These are phyloP conservation scores for Papilio polyxenes DNA, from an alignment of 1,140 invertebrate genomes.

Conservation along the genomic window DNA sequence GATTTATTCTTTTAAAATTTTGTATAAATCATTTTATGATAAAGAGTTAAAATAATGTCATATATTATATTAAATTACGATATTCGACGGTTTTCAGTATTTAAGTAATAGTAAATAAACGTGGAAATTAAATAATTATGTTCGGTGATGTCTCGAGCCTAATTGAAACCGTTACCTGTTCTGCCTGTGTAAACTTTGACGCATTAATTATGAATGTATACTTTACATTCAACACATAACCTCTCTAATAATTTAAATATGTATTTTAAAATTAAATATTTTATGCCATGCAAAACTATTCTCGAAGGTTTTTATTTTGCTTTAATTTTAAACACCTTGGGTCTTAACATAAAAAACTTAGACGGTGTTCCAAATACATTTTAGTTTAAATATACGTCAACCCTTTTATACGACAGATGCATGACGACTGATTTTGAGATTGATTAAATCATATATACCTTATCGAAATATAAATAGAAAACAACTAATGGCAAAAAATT, in stretches of 20 bases:
- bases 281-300: neutral
- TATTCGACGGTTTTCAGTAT: neutral
- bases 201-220: constrained; percentile 3
- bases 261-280: neutral
- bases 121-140: constrained; percentile 22
- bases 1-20: too few relatives aligned
- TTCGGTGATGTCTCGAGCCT: constrained; percentile 7
- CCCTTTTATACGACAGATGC: too few relatives aligned
- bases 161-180: constrained; percentile 10
- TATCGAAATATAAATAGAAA: too few relatives aligned
- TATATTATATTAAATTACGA: neutral
- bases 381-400: too few relatives aligned
- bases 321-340: too few relatives aligned
- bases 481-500: too few relatives aligned
- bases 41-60: neutral
- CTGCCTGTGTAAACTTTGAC: constrained; percentile 13
- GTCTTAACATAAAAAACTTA: too few relatives aligned
- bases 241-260: neutral
- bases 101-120: constrained; percentile 1
- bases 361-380: too few relatives aligned
- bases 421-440: too few relatives aligned
- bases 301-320: neutral
- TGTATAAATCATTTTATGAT: neutral
- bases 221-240: constrained; percentile 7
- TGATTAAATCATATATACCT: too few relatives aligned